Base-by-base conservation (phyloP, 2,888 invertebrate genomes). In the Sipunculus nudus region DNA sequence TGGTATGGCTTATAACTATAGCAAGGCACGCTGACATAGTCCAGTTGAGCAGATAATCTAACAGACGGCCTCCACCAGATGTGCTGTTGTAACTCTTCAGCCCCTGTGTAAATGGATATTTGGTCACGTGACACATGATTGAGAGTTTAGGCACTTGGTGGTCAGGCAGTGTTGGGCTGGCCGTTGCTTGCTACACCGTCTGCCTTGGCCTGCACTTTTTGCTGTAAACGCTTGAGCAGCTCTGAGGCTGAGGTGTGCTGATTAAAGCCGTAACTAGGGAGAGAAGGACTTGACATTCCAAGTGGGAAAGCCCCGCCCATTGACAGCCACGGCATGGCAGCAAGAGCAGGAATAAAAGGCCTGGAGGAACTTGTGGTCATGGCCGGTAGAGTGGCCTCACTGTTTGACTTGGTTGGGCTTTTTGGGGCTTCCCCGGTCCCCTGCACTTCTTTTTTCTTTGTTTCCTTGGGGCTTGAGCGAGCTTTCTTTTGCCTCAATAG, bases 401-500 rank as follows among this genome's bases (percentile, higher is more conserved):
- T 40, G 39, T 23, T 23, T 6, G 35, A 16, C 25, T 40, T 13
- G 6, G 19, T 13, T 38, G 13, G 35, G 23, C 6, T 5, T 23
- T n/a, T 41, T 13, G 43, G n/a, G n/a, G 26, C 29, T 16, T 25
- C 32, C 21, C 13, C 29, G 8, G 19, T 50, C 41, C 28, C 47
- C 21, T 5, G 21, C 25, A 32, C 53, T 10, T 28, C 38, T 43
- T 16, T 65, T 53, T 50, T 65, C 60, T 49, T 69, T 68, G 35
- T 68, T 61, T 46, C 70, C 63, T 59, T 72, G 68, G 45, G 26
- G 45, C 67, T 70, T 31, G 80, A 80, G 23, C 77, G 73, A 10
- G 76, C 71, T 59, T 82, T 82, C 70, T 80, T 82, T 70, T 82
- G 94, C 76, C 97, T 87, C 91, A 96, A 92, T 90, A 96, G 92